These are phyloP conservation scores for Sinella curviseta DNA, from an alignment of 1,140 invertebrate species.

Conservation along the genomic window DNA sequence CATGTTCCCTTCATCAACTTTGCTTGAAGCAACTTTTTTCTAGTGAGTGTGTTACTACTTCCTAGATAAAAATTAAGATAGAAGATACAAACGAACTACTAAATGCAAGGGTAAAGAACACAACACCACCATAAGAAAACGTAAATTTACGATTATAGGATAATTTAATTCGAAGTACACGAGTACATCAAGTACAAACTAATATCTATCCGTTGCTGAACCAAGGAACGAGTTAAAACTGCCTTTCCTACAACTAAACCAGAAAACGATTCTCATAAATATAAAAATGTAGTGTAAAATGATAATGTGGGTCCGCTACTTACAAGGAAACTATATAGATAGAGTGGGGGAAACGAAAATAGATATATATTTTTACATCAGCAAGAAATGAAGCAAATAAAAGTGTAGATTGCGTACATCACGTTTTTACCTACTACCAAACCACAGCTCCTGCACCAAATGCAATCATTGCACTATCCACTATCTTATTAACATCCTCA, in stretches of 20 bases:
- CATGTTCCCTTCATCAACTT: constrained; percentile 18
- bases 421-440: not conserved
- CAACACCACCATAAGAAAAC: constrained; percentile 15
- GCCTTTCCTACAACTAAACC: too few species aligned
- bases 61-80: constrained; percentile 22
- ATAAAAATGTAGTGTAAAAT: too few species aligned
- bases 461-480: constrained; percentile 10
- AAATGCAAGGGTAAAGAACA: not conserved
- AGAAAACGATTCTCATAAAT: too few species aligned
- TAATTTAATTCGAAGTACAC: constrained; percentile 40
- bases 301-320: too few species aligned
- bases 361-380: too few species aligned
- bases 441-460: not conserved
- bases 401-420: too few species aligned
- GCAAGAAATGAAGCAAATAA: too few species aligned
- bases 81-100: not conserved
- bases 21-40: not conserved
- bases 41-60: not conserved
- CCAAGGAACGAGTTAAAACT: too few species aligned
- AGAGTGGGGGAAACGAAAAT: too few species aligned
- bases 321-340: too few species aligned
- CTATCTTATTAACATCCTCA: constrained; percentile 13
- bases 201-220: not conserved
- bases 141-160: constrained; percentile 43
- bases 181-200: not conserved